A percentile compares a stretch with the other conserved stretches of the same genome.
Evolutionary conservation across 2,797 vertebrate species (phyloP).

Genomic region (Myotis vivesi): DNA sequence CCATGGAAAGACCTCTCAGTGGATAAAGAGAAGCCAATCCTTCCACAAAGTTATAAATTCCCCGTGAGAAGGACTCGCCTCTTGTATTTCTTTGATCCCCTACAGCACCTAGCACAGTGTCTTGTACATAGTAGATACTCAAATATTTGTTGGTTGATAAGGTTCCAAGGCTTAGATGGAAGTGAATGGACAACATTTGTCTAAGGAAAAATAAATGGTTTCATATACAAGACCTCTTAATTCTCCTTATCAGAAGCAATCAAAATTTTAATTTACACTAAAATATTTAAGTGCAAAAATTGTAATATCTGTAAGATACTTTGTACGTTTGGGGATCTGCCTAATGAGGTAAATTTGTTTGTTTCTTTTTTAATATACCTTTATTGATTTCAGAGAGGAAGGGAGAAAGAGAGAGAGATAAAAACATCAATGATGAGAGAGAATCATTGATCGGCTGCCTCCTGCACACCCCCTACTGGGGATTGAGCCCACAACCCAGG

Average conservation of each 20-base stretch:
- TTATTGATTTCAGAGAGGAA: no score
- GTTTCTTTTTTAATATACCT: neutral
- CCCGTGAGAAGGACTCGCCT: neutral
- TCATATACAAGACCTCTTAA: constrained; percentile 1
- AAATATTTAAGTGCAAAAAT: constrained; percentile 33
- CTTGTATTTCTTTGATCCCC: constrained; percentile 21
- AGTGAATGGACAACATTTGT: constrained; percentile 39
- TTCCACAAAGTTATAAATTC: constrained; percentile 48
- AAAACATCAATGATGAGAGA: no score
- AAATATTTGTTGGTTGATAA: constrained; percentile 65
- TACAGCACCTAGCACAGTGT: neutral
- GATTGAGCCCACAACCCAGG: no score
- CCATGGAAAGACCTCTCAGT: neutral
- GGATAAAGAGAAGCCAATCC: neutral
- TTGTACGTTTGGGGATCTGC: constrained; percentile 1
- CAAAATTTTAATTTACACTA: neutral
- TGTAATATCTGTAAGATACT: neutral
- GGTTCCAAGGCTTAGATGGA: constrained; percentile 26
- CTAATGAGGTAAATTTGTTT: neutral
- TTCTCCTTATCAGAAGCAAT: constrained; percentile 25
- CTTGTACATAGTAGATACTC: constrained; percentile 27
- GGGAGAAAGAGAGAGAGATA: no score
- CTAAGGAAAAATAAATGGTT: constrained; percentile 44
- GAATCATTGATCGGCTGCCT: no score
- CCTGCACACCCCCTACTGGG: no score